Base-by-base conservation (phyloP, 2,888 invertebrate species). In the Patella depressa region DNA sequence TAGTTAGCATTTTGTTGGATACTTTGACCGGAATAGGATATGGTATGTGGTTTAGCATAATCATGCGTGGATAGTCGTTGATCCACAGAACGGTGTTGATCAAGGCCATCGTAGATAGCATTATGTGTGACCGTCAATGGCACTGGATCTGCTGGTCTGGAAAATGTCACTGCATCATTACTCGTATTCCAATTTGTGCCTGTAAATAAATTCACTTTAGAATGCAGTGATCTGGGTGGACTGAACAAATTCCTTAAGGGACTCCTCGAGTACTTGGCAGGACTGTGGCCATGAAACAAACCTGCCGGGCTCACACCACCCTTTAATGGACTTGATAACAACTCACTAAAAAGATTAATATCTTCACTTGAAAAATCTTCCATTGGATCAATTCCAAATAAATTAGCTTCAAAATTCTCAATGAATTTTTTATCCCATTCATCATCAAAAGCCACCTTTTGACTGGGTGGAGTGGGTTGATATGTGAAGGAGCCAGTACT, bases 381-480 rank as follows among this genome's bases (percentile, higher is more conserved):
- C 57, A 74, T 45, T n/a, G 78, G 78, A 73, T 83, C 82, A 73
- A 85, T 82, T 72, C 84, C 85, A 79, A 87, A 86, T 19, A 87
- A 76, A 70, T 85, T 86, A 71, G 86, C 87, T 74, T 87, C 85
- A 82, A 86, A 87, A 74, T 82, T 82, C 2, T 85, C 81, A 74
- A 87, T 82, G 72, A 87, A 85, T 65, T 84, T 84, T 74, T 84
- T 86, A 59, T 87, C 87, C 86, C 86, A 86, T 19, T 85, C 86
- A 69, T 86, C 85, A 73, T 82, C 82, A 2, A 83, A 75, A 24
- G 82, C 83, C 53, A 78, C 75, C 53, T 80, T 78, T 45, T 78
- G 75, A 17, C 14, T 29, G 14, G 74, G 74, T 69, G 71, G 70
- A 65, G 74, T 65, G 19, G 65, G 65, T 24, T 65, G 65, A 24